Percentiles rank a stretch among this genome's conserved stretches.
phyloP scores from a whole-genome alignment of 2,113 vertebrate species.

The Alouatta palliata region DNA sequence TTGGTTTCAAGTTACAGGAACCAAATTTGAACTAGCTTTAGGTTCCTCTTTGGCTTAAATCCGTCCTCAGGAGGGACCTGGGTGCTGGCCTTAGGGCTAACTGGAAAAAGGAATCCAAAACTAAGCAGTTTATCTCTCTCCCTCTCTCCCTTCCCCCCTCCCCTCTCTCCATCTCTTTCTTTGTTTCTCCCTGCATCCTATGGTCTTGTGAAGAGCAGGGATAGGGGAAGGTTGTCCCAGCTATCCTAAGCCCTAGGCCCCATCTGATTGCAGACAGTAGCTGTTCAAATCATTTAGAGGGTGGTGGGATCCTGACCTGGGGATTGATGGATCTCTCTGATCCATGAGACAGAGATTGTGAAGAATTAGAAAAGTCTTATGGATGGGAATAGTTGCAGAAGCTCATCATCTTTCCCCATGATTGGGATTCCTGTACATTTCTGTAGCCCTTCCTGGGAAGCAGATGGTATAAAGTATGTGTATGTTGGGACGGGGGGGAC shows the following conservation, averaged over 20 bases:
- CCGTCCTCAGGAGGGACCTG: background rate
- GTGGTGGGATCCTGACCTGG: background rate
- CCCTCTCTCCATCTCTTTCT: background rate
- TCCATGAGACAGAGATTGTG: background rate
- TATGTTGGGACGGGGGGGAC: background rate
- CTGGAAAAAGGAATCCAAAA: background rate
- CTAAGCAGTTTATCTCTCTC: background rate
- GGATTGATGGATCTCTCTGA: background rate
- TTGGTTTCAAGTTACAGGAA: background rate
- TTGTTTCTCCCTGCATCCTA: background rate
- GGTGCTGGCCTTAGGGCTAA: background rate
- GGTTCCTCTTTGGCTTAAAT: background rate
- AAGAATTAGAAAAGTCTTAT: background rate
- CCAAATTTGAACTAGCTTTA: background rate
- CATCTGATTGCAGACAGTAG: background rate
- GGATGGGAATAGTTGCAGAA: background rate
- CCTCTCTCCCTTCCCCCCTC: background rate
- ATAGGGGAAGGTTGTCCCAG: background rate
- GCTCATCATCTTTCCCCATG: background rate
- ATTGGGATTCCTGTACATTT: background rate
- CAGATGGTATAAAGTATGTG: background rate
- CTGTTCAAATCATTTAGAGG: background rate
- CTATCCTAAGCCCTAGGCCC: rapidly evolving
- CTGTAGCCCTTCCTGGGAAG: background rate
- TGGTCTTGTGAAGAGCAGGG: background rate